A percentile compares a stretch with the other conserved stretches of the same genome.
Evolutionary conservation across 2,797 vertebrate species (phyloP).

Genomic region (Alauda arvensis): DNA sequence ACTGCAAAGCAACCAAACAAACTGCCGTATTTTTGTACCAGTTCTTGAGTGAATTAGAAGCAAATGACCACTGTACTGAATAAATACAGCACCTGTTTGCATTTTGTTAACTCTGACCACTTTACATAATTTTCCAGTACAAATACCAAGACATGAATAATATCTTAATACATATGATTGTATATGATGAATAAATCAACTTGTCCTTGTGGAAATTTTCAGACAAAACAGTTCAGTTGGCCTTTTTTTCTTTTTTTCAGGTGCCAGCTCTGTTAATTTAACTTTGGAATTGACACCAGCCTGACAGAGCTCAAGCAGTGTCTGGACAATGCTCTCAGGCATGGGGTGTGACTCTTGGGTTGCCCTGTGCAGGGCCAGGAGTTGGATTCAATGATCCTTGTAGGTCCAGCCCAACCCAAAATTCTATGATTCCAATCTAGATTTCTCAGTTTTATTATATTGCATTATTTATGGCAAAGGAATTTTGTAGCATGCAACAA

Average conservation of each 20-base stretch:
- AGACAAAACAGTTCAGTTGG: background rate
- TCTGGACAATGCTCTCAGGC: background rate
- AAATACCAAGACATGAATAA: background rate
- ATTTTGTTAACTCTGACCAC: background rate
- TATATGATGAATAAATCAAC: background rate
- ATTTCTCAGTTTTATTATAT: background rate
- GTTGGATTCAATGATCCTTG: fast-evolving
- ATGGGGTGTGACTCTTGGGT: background rate
- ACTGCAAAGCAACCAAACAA: background rate
- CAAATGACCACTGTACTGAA: background rate
- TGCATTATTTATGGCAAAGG: fast-evolving
- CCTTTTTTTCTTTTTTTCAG: too few species aligned
- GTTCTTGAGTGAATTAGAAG: background rate
- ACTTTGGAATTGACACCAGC: background rate
- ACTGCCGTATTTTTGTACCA: background rate
- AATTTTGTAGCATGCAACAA: background rate
- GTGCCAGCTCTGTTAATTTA: too few species aligned
- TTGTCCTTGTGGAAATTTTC: background rate
- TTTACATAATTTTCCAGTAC: background rate
- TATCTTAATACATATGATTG: background rate
- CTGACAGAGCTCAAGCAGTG: background rate
- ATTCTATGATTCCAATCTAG: background rate
- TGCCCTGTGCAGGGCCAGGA: background rate
- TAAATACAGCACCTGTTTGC: background rate
- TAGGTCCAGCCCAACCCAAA: background rate